Base-by-base conservation (phyloP, 2,888 invertebrate species). In the Luperina testacea region DNA sequence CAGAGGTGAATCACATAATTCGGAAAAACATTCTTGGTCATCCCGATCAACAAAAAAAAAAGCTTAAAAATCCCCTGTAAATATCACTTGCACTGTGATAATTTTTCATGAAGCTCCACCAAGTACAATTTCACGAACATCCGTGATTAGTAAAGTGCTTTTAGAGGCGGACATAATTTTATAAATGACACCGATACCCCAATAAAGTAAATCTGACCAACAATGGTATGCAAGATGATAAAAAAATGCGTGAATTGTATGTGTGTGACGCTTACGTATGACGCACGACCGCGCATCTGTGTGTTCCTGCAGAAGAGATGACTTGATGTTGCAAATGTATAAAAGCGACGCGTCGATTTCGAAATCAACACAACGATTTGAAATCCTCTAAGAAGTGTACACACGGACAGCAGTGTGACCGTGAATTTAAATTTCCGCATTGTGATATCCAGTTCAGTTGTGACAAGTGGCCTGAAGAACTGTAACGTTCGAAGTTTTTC, bases 351-450 rank as follows among this genome's bases (percentile, higher is more conserved):
- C 94, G 94, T 87, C 88, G 95, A 95, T 97, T 96, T 96, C 96
- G 96, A 96, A 96, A 96, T 96, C 96, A 96, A 94, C 97, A 97
- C 91, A 96, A 94, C 95, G 94, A 95, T 95, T 96, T 96, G 95
- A 93, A 93, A 94, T 95, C 89, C 95, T 95, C 95, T 93, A 93
- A 95, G 94, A 94, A 95, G 95, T 95, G 94, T 91, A 96, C 96
- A 95, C 91, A 93, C 92, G 91, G 88, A 87, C 82, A 85, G 82
- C 85, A 91, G 92, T 90, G 93, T 91, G 92, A 93, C 92, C 93
- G 95, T 94, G 95, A 94, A 93, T 90, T 63, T 68, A 91, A 90
- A 93, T 94, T 94, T 95, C 94, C 95, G 95, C 94, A 92, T 94
- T 93, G 95, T 95, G 93, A 92, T 92, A 90, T 74, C 90, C 88